Base-by-base conservation (phyloP, 1,140 invertebrate genomes). In the Euwallacea similis region DNA sequence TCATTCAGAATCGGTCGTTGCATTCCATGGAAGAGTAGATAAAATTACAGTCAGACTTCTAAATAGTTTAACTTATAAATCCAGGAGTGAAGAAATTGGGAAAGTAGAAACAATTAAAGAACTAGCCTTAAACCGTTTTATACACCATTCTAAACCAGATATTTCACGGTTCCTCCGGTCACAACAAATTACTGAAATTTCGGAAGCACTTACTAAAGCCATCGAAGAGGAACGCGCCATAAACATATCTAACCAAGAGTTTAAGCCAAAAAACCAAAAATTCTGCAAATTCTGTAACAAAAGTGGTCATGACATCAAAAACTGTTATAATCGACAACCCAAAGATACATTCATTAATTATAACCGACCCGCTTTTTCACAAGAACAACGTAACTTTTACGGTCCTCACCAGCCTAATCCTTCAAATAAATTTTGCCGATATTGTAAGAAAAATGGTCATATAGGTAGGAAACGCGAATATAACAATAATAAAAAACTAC, bases 391-490 rank as follows among this genome's bases (percentile, higher is more conserved):
- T 61, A 42, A 61, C 21, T 42, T 10, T 41, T 41, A 61, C 10
- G 21, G 55, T 43, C 59, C 41, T 13, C 21, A 61, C 8, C 41
- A 41, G 11, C 11, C 11, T 42, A 64, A 73, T 55, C 53, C 41
- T 56, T 41, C 7, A 10, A 44, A 67, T 46, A 74, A 71, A 73
- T 42, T 69, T 15, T 74, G 70, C 53, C 63, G 63, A 58, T 73
- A 75, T 71, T 75, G 66, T 53, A 75, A 73, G 21, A 73, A 75
- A 62, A 50, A 10, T 53, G 69, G 69, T 47, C 72, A 75, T 68
- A 11, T 75, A 67, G 73, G 72, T 68, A 59, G 67, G 11, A 75
- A 71, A 75, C 63, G 3, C 9, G 9, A 50, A 13, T 11, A 50
- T 11, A 10, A 13, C 46, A 50, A 50, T 50, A 10, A 50, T 10